Base-by-base conservation (phyloP, 1,140 invertebrate genomes). In the Drosophila pruinosa region DNA sequence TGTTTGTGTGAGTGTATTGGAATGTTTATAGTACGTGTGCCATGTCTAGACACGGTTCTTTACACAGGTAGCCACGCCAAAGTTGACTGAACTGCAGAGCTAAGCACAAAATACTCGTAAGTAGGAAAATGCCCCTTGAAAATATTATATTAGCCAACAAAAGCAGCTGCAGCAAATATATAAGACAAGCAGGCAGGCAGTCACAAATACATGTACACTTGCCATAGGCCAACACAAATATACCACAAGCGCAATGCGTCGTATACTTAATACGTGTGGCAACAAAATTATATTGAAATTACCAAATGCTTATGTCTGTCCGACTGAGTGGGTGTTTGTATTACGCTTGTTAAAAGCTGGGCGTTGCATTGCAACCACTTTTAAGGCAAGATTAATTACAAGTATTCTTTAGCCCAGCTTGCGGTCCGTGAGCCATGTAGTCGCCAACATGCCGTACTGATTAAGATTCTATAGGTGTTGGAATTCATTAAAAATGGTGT, bases 111-210 rank as follows among this genome's bases (percentile, higher is more conserved):
- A 57, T 52, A 53, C 47, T 14, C 26, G 22, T 39, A 48, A 54
- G 31, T 19, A 38, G 28, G 36, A 72, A 52, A 58, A 70, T 41
- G n/a, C 48, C 50, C 38, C 43, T 73, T 10, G 26, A 82, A 82
- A 78, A 82, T 82, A 83, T 82, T 83, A 72, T 82, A 82, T 82
- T 83, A 83, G 79, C 79, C 83, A 82, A 82, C 79, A 82, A 82
- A 82, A 75, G 79, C 78, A 82, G 78, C 61, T 83, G 71, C 56
- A 71, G 73, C 50, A 73, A 70, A 62, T 69, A 69, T 57, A 61
- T 36, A 47, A 47, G 57, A 62, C 15, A 45, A 21, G 31, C 26
- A 21, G n/a, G 8, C 21, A 36, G 10, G 19, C 24, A 12, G 1
- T 21, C 53, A 59, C 54, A 39, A 15, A 63, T 45, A 50, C 12